phyloP scores from a whole-genome alignment of 2,888 invertebrate species.

The Peribatodes rhomboidaria region DNA sequence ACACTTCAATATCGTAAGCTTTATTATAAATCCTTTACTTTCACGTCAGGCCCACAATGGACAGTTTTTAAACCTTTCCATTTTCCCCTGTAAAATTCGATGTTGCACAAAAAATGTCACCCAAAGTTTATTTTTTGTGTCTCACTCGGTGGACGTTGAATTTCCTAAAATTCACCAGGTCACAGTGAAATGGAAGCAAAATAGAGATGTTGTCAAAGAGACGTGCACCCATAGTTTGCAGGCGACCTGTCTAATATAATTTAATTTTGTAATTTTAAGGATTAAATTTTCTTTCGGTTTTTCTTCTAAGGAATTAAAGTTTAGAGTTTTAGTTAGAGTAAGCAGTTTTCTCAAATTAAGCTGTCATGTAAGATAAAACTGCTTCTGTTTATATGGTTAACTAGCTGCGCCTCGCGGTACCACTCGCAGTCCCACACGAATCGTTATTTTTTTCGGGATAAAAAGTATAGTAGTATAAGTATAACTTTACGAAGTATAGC shows the following conservation, averaged over 20 bases:
- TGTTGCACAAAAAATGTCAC: constrained; percentile 31
- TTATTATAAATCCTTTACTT: constrained; percentile 13
- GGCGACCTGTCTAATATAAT: neutral
- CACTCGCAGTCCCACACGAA: too few species aligned
- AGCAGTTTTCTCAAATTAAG: too few species aligned
- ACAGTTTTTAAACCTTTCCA: constrained; percentile 23
- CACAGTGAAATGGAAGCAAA: constrained; percentile 5
- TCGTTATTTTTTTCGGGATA: too few species aligned
- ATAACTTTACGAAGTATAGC: too few species aligned
- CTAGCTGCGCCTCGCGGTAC: too few species aligned
- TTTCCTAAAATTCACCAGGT: constrained; percentile 14
- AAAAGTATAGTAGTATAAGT: too few species aligned
- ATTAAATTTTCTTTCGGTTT: neutral
- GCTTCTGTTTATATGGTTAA: too few species aligned
- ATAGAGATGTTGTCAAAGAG: neutral
- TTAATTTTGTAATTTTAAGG: neutral
- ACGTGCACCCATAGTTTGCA: neutral
- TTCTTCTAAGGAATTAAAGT: neutral
- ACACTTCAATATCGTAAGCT: constrained; percentile 1
- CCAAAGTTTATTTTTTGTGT: constrained; percentile 18
- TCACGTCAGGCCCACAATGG: constrained; percentile 3
- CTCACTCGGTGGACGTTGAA: constrained; percentile 7
- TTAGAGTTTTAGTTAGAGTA: neutral
- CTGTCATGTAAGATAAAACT: too few species aligned
- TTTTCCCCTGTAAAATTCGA: constrained; percentile 17